phyloP scores from a whole-genome alignment of 2,797 vertebrate genomes.

The Lagodon rhomboides region DNA sequence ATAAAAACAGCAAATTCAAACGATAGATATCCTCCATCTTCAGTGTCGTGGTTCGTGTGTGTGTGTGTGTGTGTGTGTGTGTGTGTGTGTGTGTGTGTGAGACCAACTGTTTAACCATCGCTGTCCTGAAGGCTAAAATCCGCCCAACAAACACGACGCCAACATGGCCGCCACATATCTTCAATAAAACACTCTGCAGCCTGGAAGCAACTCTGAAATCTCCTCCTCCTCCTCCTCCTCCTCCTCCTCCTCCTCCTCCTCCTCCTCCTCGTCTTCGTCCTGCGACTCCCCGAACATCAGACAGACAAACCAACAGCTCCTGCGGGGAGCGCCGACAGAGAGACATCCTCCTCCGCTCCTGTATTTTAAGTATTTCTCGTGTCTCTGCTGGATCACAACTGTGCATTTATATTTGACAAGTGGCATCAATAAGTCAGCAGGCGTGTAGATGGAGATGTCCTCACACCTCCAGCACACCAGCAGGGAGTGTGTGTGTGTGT shows the following conservation, averaged over 20 bases:
- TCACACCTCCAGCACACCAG: slow-evolving; percentile 67
- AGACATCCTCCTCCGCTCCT: slow-evolving; percentile 51
- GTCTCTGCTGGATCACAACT: slow-evolving; percentile 54
- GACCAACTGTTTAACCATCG: slow-evolving; percentile 16
- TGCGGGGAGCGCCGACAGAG: slow-evolving; percentile 39
- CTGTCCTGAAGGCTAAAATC: slow-evolving; percentile 22
- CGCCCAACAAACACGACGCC: slow-evolving; percentile 17
- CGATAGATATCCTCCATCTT: background rate
- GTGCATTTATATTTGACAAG: slow-evolving; percentile 77
- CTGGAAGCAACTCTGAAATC: slow-evolving; percentile 62
- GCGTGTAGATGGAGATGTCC: slow-evolving; percentile 67
- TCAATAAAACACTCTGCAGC: slow-evolving; percentile 63
- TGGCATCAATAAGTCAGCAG: slow-evolving; percentile 79
- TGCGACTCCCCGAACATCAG: slow-evolving; percentile 59
- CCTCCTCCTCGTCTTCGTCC: slow-evolving; percentile 39
- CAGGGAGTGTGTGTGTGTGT: slow-evolving; percentile 7
- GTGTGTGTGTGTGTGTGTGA: slow-evolving; percentile 14
- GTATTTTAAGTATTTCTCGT: slow-evolving; percentile 35
- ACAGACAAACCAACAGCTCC: slow-evolving; percentile 55
- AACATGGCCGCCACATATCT: slow-evolving; percentile 69
- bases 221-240: background rate
- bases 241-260: slow-evolving; percentile 41
- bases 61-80: slow-evolving; percentile 23
- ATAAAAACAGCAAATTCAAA: background rate
- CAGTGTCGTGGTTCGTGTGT: background rate